phyloP scores from a whole-genome alignment of 2,797 vertebrate genomes.

The Dicrostonyx torquatus region DNA sequence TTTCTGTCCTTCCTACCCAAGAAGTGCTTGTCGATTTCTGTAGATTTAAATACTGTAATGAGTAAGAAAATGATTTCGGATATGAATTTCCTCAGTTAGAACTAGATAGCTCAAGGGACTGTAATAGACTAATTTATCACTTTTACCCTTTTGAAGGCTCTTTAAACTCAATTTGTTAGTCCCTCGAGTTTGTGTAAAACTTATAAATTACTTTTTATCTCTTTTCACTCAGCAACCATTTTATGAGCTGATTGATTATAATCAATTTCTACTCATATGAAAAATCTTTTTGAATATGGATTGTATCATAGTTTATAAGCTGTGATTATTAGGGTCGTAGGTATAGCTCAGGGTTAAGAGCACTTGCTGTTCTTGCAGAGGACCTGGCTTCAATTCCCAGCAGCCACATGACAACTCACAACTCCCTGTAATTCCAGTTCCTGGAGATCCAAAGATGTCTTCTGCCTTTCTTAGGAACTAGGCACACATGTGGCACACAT shows the following conservation, averaged over 20 bases:
- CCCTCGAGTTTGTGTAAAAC: conserved; percentile 28
- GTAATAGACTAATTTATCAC: neutral
- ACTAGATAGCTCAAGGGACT: conserved; percentile 28
- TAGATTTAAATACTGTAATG: conserved; percentile 46
- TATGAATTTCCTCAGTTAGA: conserved; percentile 13
- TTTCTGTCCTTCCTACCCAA: neutral
- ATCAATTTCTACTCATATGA: conserved; percentile 29
- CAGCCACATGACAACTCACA: neutral
- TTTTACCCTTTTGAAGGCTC: conserved; percentile 36
- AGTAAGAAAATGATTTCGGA: conserved; percentile 25
- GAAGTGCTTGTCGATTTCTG: conserved; percentile 34
- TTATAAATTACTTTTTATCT: conserved; percentile 34
- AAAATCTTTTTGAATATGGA: conserved; percentile 26
- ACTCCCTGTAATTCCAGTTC: neutral
- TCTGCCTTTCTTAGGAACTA: neutral
- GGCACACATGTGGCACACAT: neutral
- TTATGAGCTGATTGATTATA: neutral
- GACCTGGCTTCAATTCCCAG: neutral
- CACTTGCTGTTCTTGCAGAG: neutral
- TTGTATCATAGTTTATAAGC: neutral
- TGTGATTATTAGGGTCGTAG: neutral
- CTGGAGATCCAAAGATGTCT: neutral
- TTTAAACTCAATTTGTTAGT: conserved; percentile 16
- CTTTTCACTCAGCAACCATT: neutral
- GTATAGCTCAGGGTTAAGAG: neutral